Conservation (phyloP, 2,888 invertebrate genomes). For the Caenorhabditis doughertyi region DNA sequence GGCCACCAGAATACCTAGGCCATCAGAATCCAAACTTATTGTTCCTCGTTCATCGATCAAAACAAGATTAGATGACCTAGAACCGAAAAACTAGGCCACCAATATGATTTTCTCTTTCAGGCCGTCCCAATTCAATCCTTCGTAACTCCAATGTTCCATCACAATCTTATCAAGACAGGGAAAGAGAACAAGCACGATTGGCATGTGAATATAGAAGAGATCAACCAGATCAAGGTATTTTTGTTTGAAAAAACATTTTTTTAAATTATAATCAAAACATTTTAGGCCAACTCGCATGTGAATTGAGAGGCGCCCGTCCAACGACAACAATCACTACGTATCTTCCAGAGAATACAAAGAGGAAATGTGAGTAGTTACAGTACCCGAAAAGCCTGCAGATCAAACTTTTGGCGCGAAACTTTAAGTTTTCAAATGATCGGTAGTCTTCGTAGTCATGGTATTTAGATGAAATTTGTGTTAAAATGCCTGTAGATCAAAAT, state of each 20-base stretch:
- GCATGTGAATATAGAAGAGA: conserved; percentile 57
- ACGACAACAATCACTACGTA: conserved; percentile 61
- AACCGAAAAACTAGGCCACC: too few species aligned
- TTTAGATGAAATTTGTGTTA: too few species aligned
- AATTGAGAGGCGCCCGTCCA: conserved; percentile 39
- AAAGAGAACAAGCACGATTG: conserved; percentile 41
- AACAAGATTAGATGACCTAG: too few species aligned
- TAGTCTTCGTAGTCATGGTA: too few species aligned
- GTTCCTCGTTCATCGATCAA: too few species aligned
- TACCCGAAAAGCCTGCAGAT: too few species aligned
- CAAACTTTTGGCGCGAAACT: too few species aligned
- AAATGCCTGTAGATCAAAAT: too few species aligned
- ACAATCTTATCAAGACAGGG: conserved; percentile 3
- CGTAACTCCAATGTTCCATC: background rate
- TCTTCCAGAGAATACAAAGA: conserved; percentile 63
- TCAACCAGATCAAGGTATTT: conserved; percentile 27
- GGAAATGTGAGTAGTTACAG: conserved; percentile 52
- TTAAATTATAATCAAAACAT: background rate
- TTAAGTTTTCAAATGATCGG: too few species aligned
- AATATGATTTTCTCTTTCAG: background rate
- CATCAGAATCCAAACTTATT: too few species aligned
- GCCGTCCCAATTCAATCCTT: conserved; percentile 12
- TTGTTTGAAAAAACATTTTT: background rate
- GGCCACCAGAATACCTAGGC: too few species aligned
- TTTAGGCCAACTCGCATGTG: conserved; percentile 55